These are phyloP conservation scores for Hedya salicella DNA, from an alignment of 2,888 invertebrate genomes.

Conservation along the genomic window DNA sequence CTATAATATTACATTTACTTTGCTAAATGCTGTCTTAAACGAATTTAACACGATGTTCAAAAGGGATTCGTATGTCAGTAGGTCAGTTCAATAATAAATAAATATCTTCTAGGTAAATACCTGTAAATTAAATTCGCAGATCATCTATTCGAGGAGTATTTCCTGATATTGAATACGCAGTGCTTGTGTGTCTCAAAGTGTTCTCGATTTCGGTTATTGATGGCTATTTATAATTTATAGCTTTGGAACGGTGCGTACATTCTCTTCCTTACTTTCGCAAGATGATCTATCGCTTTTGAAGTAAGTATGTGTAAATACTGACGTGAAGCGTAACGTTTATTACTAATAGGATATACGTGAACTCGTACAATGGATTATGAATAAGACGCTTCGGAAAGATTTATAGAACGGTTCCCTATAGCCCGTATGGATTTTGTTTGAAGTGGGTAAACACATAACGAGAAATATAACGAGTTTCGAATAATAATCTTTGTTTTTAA, in stretches of 20 bases:
- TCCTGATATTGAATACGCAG: constrained; percentile 36
- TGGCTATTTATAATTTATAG: constrained; percentile 71
- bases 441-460: constrained; percentile 9
- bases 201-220: constrained; percentile 65
- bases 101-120: constrained; percentile 29
- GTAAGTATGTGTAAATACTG: constrained; percentile 50
- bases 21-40: background rate
- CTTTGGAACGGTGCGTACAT: constrained; percentile 57
- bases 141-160: constrained; percentile 37
- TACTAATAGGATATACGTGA: constrained; percentile 34
- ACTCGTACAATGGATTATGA: constrained; percentile 36
- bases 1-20: background rate
- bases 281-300: constrained; percentile 61
- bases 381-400: constrained; percentile 21
- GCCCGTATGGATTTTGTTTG: constrained; percentile 15
- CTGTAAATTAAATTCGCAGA: constrained; percentile 32
- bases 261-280: constrained; percentile 70
- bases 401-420: constrained; percentile 21
- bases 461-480: background rate
- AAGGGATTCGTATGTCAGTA: background rate
- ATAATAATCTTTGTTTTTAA: background rate
- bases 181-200: constrained; percentile 60
- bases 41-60: background rate
- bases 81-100: constrained; percentile 21
- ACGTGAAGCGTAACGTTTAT: constrained; percentile 31